Percentiles rank a stretch among this genome's conserved stretches.
phyloP scores from a whole-genome alignment of 2,113 vertebrate genomes.

The Bothrops jararaca region DNA sequence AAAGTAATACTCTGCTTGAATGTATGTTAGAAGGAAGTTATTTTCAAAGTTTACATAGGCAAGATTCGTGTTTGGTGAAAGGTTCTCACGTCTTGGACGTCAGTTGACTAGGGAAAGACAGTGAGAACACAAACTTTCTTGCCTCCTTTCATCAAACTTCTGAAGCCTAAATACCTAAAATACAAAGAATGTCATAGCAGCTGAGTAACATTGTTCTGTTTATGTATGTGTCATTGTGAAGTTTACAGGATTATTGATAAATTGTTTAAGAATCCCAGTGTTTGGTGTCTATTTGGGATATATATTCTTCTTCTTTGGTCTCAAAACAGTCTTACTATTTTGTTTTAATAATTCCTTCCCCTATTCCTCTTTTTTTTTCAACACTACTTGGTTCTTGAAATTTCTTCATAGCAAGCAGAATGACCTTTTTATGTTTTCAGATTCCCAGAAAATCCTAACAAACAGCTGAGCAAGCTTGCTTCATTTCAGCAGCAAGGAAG shows the following conservation, averaged over 20 bases:
- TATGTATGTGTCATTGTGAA: not conserved
- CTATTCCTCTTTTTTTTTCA: not conserved
- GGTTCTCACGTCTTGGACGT: not conserved
- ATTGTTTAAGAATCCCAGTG: not conserved
- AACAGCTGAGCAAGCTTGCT: not conserved
- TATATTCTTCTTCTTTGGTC: not conserved
- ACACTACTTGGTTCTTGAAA: not conserved
- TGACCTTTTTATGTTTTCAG: slow-evolving; percentile 4
- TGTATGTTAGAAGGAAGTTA: not conserved
- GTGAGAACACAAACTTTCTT: too few relatives aligned
- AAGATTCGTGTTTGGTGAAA: not conserved
- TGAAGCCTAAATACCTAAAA: slow-evolving; percentile 4
- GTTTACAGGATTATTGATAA: not conserved
- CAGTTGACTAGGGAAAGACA: not conserved
- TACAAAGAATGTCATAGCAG: not conserved
- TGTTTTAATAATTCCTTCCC: not conserved
- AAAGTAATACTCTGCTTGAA: not conserved
- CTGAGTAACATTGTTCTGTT: not conserved
- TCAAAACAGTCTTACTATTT: not conserved
- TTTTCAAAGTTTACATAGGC: not conserved
- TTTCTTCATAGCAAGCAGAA: not conserved
- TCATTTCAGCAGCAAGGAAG: not conserved
- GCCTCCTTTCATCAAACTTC: not conserved
- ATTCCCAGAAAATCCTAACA: not conserved
- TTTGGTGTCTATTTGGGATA: not conserved